Conservation (phyloP, 2,888 invertebrate species). For the Euplexia lucipara region DNA sequence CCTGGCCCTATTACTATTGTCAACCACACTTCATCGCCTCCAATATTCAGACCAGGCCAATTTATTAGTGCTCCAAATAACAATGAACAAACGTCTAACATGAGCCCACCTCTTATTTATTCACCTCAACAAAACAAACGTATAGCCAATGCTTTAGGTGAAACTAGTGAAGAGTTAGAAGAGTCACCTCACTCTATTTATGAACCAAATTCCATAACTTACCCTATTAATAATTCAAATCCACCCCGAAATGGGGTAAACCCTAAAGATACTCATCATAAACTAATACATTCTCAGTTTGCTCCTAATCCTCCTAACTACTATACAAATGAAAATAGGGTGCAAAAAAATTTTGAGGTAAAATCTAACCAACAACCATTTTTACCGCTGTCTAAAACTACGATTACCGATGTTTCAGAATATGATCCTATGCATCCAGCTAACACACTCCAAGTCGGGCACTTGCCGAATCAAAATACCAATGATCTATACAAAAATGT, state of each 20-base stretch:
- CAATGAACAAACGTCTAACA: too few relatives aligned
- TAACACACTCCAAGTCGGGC: background rate
- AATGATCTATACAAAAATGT: background rate
- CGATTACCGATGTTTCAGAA: slow-evolving; percentile 11
- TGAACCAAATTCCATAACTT: too few relatives aligned
- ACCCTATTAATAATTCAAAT: too few relatives aligned
- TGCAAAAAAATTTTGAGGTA: background rate
- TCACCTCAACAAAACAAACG: too few relatives aligned
- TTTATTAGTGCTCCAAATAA: background rate
- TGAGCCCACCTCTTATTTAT: too few relatives aligned
- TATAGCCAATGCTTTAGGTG: too few relatives aligned
- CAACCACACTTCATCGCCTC: background rate
- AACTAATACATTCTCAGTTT: background rate
- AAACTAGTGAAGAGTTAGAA: too few relatives aligned
- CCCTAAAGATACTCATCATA: background rate
- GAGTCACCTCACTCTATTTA: too few relatives aligned
- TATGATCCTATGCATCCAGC: background rate
- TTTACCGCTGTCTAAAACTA: too few relatives aligned
- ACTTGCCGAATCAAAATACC: background rate
- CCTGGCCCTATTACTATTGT: background rate
- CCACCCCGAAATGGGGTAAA: too few relatives aligned
- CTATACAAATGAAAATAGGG: background rate
- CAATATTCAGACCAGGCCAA: background rate
- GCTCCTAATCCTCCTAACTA: background rate
- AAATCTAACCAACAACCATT: background rate